Base-by-base conservation (phyloP, 2,113 vertebrate genomes). In the Vanacampus margaritifer region DNA sequence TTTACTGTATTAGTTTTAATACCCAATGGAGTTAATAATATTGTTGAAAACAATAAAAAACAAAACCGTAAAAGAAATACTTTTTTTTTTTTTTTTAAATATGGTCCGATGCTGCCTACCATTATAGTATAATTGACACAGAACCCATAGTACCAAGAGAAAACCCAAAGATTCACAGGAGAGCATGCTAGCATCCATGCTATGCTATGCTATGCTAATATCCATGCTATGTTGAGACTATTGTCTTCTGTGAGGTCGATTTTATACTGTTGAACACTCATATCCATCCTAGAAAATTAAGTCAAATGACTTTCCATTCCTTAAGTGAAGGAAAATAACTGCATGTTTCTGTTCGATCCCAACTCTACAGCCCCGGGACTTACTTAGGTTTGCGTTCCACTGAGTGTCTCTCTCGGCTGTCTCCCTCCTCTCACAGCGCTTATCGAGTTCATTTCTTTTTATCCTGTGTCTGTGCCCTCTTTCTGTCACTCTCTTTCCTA, bases 401-500 rank as follows among this genome's bases (percentile, higher is more conserved):
- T 10, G 11, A n/a, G 50, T 26, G 39, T 48, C 12, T 59, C 35
- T 14, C 23, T n/a, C 21, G 13, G 24, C 60, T 23, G 19, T n/a
- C 65, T 36, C 5, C 19, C n/a, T 57, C 7, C 67, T 48, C 46
- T 62, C 39, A 39, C 60, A 64, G 35, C 59, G 56, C 65, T 45
- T 36, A 56, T 59, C 39, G 35, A 48, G 48, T 67, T 83, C 59
- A 28, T 58, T 61, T 58, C 65, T 65, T 79, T 81, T 66, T 26
- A 65, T 60, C 54, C n/a, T 0, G 14, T 12, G 64, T 66, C 75
- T 75, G 65, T 81, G 78, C 65, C 74, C 78, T 79, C 65, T 64
- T 75, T 83, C 80, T 81, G 78, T 84, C 64, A n/a, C 75, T 82
- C 69, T 71, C 66, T 58, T 78, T 75, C 72, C 78, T 62, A 63